Conservation (phyloP, 2,797 vertebrate genomes). For the Micromesistius poutassou region DNA sequence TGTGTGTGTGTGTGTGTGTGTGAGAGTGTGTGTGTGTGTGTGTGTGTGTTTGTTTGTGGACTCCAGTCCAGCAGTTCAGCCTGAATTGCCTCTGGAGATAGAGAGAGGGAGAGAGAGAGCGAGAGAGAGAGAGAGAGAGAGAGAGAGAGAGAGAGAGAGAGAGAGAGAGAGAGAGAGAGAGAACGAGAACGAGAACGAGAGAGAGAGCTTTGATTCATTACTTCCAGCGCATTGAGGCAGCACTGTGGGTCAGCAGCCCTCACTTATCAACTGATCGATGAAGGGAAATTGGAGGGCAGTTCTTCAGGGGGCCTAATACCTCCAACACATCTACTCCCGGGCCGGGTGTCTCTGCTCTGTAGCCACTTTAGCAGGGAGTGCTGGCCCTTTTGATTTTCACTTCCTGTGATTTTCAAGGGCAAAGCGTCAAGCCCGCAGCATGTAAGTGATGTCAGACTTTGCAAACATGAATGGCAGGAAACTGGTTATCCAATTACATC, state of each 20-base stretch:
- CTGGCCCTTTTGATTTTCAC: not conserved
- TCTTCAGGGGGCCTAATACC: constrained; percentile 27
- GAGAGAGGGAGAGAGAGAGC: not conserved
- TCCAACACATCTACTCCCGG: constrained; percentile 17
- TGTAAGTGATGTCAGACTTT: not conserved
- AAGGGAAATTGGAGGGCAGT: constrained; percentile 53
- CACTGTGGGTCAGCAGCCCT: constrained; percentile 66
- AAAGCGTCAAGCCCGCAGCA: not conserved
- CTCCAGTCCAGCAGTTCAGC: not conserved
- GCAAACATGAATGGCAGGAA: constrained; percentile 13
- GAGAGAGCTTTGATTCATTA: constrained; percentile 63
- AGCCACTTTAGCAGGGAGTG: not conserved
- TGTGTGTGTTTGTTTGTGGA: not conserved
- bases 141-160: not conserved
- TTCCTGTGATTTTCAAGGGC: constrained; percentile 5
- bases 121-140: not conserved
- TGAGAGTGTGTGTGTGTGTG: too few relatives aligned
- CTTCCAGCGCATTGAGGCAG: constrained; percentile 53
- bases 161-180: not conserved
- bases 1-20: too few relatives aligned
- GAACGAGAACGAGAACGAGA: not conserved
- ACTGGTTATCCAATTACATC: constrained; percentile 31
- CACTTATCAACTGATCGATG: constrained; percentile 63
- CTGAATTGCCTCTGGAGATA: not conserved
- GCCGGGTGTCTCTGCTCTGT: not conserved